phyloP scores from a whole-genome alignment of 2,113 vertebrate genomes.

The Chloropsis cyanopogon region DNA sequence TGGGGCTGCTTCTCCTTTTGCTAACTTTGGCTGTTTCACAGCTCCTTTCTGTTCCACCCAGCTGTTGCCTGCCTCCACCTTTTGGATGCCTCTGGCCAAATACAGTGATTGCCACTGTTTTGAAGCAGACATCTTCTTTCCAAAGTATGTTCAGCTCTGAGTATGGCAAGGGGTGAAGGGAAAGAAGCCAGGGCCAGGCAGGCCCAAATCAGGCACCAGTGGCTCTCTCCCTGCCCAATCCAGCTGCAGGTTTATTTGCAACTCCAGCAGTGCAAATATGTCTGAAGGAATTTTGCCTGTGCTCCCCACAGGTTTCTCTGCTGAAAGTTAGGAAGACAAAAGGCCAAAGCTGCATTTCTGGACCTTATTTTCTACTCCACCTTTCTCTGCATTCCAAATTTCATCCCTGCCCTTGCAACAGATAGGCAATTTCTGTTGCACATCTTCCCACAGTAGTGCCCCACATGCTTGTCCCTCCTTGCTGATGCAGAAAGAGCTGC shows the following conservation, averaged over 20 bases:
- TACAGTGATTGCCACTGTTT: neutral
- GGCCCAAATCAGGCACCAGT: neutral
- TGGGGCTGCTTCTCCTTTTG: neutral
- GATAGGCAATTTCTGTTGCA: neutral
- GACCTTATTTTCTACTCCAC: neutral
- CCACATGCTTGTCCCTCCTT: neutral
- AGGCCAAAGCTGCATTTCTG: neutral
- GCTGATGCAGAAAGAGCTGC: neutral
- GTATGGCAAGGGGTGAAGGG: neutral
- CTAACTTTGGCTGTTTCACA: neutral
- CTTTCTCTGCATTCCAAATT: neutral
- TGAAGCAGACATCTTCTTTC: neutral
- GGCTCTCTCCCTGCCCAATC: neutral
- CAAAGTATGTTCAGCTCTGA: neutral
- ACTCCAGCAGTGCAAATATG: neutral
- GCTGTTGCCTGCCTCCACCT: neutral
- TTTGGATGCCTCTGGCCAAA: neutral
- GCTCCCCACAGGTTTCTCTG: neutral
- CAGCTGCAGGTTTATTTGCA: neutral
- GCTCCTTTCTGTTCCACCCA: neutral
- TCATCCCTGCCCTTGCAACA: neutral
- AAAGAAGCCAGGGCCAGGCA: neutral
- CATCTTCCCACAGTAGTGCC: neutral
- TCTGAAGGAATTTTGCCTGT: neutral
- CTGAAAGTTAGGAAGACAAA: neutral